These are phyloP conservation scores for Thermophis baileyi DNA, from an alignment of 2,113 vertebrate species.

Conservation along the genomic window DNA sequence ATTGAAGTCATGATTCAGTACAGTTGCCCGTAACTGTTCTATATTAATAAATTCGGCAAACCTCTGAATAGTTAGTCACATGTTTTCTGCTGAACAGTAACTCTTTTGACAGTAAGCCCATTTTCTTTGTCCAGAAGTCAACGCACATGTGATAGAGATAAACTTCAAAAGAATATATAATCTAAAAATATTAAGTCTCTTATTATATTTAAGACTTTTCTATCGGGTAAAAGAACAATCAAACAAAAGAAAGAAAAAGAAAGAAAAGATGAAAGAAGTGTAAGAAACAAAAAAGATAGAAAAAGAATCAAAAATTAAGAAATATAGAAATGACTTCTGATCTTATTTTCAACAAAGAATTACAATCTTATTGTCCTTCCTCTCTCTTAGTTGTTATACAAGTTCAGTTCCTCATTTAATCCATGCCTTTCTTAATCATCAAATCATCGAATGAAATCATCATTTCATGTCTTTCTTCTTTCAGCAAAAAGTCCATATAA, in stretches of 20 bases:
- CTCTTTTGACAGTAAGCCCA: neutral
- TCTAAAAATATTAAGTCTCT: neutral
- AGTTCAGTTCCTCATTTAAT: neutral
- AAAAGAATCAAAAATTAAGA: neutral
- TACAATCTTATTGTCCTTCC: neutral
- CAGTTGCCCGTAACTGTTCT: neutral
- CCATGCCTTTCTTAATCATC: neutral
- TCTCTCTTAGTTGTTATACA: neutral
- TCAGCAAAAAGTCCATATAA: neutral
- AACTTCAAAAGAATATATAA: neutral
- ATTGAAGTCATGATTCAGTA: neutral
- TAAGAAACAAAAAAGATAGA: neutral
- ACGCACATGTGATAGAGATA: neutral
- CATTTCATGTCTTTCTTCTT: neutral
- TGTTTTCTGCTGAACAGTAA: neutral
- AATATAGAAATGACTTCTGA: neutral
- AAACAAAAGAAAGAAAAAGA: neutral
- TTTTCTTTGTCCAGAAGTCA: neutral
- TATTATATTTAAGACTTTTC: neutral
- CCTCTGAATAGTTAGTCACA: neutral
- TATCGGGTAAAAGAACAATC: neutral
- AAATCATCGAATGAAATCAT: neutral
- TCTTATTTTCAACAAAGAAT: neutral
- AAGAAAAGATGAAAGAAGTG: neutral
- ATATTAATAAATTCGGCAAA: neutral